Base-by-base conservation (phyloP, 2,797 vertebrate species). In the Astyanax mexicanus region DNA sequence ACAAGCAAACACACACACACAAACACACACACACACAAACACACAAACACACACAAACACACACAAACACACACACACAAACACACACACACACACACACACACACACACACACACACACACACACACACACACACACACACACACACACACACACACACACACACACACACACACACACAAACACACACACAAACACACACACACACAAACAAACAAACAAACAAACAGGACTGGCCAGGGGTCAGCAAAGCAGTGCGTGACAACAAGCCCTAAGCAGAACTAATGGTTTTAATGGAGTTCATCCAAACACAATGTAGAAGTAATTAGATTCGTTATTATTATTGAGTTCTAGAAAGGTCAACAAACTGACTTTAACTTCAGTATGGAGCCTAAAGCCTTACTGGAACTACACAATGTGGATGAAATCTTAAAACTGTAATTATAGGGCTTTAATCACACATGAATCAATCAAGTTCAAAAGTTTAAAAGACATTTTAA, bases 261-360 rank as follows among this genome's bases (percentile, higher is more conserved):
- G 57, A 72, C 57, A 49, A 23, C 29, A 23, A 44, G 70, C 57
- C 32, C 49, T 17, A 29, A 62, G 35, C n/a, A 61, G 57, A 62
- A 37, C 47, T 72, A 72, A 72, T 72, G 13, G 42, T 51, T 62
- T 44, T n/a, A n/a, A n/a, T n/a, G n/a, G n/a, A n/a, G n/a, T n/a
- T n/a, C n/a, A 72, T 47, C 32, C 12, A 38, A n/a, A n/a, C 49
- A 71, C 68, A 72, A 25, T 25, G 32, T 27, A 72, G 23, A 49
- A 25, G n/a, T n/a, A n/a, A n/a, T n/a, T n/a, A n/a, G n/a, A n/a
- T n/a, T n/a, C 47, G 37, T 38, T 38, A 47, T 13, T n/a, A 60
- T n/a, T 11, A 55, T 52, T 11, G 3, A 44, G 13, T 8, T 44
- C 13, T 3, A 49, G 6, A 49, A 49, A 17, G 49, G 3, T 7